Evolutionary conservation across 2,113 vertebrate genomes (phyloP), one percentile per base, ranked within the genome.

Genomic region (Nettapus auritus): DNA sequence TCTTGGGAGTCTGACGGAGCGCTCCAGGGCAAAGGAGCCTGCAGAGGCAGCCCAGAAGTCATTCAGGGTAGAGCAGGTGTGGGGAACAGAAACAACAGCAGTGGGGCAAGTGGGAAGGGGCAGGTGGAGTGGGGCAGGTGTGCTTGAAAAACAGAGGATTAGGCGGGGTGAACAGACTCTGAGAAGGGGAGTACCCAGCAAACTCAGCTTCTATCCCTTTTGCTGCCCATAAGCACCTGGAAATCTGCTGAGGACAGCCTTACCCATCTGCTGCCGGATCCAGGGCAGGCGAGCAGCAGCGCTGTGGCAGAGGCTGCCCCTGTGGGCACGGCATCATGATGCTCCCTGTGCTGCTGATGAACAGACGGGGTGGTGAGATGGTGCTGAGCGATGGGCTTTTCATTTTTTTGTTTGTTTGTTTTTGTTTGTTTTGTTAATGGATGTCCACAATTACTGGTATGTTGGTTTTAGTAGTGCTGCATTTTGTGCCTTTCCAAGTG

Each of bases 301-400:
- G 4, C 2, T 50, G 10, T 6, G 40, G 70, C 50, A 57, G 42
- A 2, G 42, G 34, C 31, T 36, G 82, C 59, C 8, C 3, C 42
- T 44, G 0, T 46, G 71, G 31, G 42, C 29, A 5, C 7, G 69
- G 34, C 23, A 7, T 31, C 44, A 18, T 18, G 3, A 1, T 50
- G 25, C 50, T 13, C 38, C 82, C 52, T 16, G 40, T 34, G 48
- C 81, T 67, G 88, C 40, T 38, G 7, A 0, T 8, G 56, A 60
- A 6, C 44, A 14, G 18, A 10, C 52, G 21, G 40, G 46, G 19
- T 18, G 16, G 8, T 4, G 36, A 21, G 38, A 21, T 38, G 64
- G 60, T 70, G 50, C 55, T 56, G 25, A 1, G 0, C 36, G 50
- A 55, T 12, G 15, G n/a, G 38, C n/a, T 75, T 38, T 28, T 38